phyloP scores from a whole-genome alignment of 1,140 invertebrate genomes.

The Riptortus pedestris region DNA sequence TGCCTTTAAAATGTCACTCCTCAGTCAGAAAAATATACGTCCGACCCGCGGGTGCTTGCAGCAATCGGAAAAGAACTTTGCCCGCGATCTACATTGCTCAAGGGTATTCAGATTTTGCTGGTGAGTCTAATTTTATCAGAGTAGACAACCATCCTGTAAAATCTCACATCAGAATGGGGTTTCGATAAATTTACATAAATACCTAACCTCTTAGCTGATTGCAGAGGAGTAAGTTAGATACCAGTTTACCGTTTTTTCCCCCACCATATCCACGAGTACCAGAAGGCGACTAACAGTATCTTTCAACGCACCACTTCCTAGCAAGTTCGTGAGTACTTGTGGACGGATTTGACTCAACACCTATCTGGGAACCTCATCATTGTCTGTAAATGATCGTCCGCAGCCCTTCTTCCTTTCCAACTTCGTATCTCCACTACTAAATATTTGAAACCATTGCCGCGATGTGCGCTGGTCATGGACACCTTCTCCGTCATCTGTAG shows the following conservation, averaged over 20 bases:
- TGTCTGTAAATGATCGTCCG: slow-evolving; percentile 1
- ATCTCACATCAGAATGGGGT: too few species aligned
- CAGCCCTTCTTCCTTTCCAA: neutral
- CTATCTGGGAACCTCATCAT: slow-evolving; percentile 4
- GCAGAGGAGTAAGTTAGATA: too few species aligned
- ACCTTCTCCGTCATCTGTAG: slow-evolving; percentile 6
- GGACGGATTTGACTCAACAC: neutral
- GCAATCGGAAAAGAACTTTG: too few species aligned
- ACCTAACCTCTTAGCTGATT: too few species aligned
- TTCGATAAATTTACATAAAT: too few species aligned
- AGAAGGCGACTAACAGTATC: neutral
- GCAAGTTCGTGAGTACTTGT: slow-evolving; percentile 8
- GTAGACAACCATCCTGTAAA: too few species aligned
- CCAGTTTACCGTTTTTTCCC: neutral
- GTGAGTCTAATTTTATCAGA: too few species aligned
- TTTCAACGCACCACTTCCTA: neutral
- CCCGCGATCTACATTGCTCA: too few species aligned
- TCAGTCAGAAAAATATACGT: too few species aligned
- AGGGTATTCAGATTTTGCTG: too few species aligned
- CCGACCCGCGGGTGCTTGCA: too few species aligned
- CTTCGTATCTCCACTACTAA: neutral
- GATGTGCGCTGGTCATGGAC: neutral
- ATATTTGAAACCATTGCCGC: neutral
- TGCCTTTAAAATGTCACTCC: too few species aligned
- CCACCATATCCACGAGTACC: neutral